Conservation (phyloP, 2,797 vertebrate species). For the Okamejei kenojei region DNA sequence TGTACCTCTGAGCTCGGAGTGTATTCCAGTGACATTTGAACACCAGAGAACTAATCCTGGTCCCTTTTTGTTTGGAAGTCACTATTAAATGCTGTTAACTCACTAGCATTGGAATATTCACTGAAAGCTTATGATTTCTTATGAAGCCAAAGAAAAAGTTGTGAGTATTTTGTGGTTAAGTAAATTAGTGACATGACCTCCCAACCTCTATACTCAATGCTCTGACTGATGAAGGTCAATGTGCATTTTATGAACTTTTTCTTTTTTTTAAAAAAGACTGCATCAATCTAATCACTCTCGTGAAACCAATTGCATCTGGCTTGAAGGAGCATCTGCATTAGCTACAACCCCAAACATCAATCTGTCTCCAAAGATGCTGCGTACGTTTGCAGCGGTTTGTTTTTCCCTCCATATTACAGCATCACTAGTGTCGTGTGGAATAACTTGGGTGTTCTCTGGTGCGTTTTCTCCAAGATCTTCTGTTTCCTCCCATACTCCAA, state of each 20-base stretch:
- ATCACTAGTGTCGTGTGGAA: too few relatives aligned
- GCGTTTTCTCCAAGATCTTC: too few relatives aligned
- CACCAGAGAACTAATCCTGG: background rate
- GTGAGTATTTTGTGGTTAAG: background rate
- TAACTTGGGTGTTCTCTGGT: too few relatives aligned
- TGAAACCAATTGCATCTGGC: too few relatives aligned
- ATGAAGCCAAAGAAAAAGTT: background rate
- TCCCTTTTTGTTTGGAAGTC: background rate
- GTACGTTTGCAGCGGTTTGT: too few relatives aligned
- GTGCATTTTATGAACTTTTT: background rate
- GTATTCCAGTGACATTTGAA: background rate
- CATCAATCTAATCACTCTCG: background rate
- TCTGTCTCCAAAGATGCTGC: too few relatives aligned
- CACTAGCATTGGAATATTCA: background rate
- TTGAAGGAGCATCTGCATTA: too few relatives aligned
- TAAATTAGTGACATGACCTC: background rate
- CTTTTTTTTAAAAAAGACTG: background rate
- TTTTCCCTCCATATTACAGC: too few relatives aligned
- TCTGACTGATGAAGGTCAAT: too few relatives aligned
- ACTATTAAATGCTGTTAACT: background rate
- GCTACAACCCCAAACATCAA: too few relatives aligned
- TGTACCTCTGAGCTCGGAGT: background rate
- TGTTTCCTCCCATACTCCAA: too few relatives aligned
- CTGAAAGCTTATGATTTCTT: background rate
- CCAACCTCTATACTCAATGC: too few relatives aligned